A percentile compares a stretch with the other conserved stretches of the same genome.
Evolutionary conservation across 2,113 vertebrate genomes (phyloP).

Genomic region (Oncorhynchus gorbuscha): DNA sequence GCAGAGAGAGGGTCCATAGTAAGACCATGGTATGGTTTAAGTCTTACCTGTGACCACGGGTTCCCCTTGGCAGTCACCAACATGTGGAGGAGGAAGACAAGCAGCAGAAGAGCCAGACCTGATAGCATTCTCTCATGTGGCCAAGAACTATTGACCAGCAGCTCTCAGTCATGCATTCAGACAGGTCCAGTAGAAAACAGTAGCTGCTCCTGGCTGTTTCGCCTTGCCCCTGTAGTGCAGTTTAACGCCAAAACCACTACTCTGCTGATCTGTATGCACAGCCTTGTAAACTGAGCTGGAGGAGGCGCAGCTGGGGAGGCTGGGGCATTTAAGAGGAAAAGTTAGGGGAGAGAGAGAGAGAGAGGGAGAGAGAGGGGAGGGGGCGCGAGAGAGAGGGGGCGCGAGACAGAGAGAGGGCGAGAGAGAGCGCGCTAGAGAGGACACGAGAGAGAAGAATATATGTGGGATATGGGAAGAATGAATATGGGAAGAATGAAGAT

Average conservation of each 20-base stretch:
- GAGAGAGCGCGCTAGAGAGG: slow-evolving; percentile 41
- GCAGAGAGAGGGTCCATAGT: no score
- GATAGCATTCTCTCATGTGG: slow-evolving; percentile 70
- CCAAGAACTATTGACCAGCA: slow-evolving; percentile 62
- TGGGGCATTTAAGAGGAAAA: slow-evolving; percentile 35
- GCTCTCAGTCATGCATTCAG: slow-evolving; percentile 62
- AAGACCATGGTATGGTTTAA: background rate
- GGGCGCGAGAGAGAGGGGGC: no score
- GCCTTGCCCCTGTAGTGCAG: slow-evolving; percentile 48
- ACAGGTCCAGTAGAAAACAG: slow-evolving; percentile 42
- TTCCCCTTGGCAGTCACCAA: slow-evolving; percentile 72
- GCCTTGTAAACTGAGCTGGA: slow-evolving; percentile 88
- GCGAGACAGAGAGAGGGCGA: background rate
- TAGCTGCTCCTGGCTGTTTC: slow-evolving; percentile 49
- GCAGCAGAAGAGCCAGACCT: slow-evolving; percentile 65
- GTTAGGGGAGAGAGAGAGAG: slow-evolving; percentile 24
- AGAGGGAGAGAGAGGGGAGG: background rate
- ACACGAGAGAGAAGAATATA: slow-evolving; percentile 42
- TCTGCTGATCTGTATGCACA: slow-evolving; percentile 73
- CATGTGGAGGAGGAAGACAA: slow-evolving; percentile 84
- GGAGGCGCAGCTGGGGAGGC: slow-evolving; percentile 58
- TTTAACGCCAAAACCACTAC: slow-evolving; percentile 52
- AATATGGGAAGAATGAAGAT: slow-evolving; percentile 39
- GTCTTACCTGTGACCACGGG: slow-evolving; percentile 84
- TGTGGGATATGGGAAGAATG: slow-evolving; percentile 31